Conservation (phyloP, 2,888 invertebrate genomes). For the Julus scandinavius region DNA sequence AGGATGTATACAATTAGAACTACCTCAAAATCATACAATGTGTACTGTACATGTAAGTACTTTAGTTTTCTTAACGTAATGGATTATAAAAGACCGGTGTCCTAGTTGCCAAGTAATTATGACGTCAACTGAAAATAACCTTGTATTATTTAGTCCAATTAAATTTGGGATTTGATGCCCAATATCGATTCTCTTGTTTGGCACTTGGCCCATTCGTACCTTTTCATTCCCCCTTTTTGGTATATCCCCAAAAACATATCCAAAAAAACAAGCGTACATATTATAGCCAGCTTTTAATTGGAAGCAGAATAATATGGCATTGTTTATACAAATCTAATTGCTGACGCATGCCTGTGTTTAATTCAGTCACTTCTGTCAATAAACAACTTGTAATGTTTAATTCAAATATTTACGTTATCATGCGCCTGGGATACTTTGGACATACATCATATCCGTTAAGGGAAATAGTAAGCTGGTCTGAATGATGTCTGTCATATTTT, state of each 20-base stretch:
- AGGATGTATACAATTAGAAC: too few species aligned
- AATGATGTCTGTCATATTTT: too few species aligned
- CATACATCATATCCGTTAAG: too few species aligned
- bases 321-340: not conserved
- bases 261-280: not conserved
- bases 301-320: not conserved
- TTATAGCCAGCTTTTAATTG: not conserved
- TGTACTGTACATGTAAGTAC: not conserved
- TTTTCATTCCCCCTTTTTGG: not conserved
- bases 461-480: too few species aligned
- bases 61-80: not conserved
- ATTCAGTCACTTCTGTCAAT: not conserved
- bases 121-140: not conserved
- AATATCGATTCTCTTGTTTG: not conserved
- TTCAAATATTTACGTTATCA: not conserved
- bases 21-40: too few species aligned
- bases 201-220: not conserved
- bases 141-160: not conserved
- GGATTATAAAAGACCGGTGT: not conserved
- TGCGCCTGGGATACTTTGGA: not conserved
- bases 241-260: not conserved
- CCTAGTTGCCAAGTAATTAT: not conserved
- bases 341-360: slow-evolving; percentile 5
- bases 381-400: not conserved
- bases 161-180: not conserved